Evolutionary conservation across 2,888 invertebrate species (phyloP).

Genomic region (Punctoribates punctum): DNA sequence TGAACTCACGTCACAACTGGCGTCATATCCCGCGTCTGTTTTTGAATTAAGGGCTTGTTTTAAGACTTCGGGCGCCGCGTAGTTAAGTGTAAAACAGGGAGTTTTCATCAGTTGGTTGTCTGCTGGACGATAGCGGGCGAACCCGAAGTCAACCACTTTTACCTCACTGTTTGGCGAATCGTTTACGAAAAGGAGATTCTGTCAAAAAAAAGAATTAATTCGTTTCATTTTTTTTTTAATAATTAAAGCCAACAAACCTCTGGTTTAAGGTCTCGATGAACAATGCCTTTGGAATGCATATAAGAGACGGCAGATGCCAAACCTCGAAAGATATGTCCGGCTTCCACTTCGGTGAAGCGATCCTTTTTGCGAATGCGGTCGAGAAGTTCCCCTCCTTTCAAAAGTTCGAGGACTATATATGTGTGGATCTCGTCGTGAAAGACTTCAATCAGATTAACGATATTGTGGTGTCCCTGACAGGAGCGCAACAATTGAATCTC

Average conservation of each 20-base stretch:
- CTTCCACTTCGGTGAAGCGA: conserved; percentile 70
- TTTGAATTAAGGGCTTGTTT: conserved; percentile 57
- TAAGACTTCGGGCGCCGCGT: conserved; percentile 92
- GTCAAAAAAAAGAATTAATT: conserved; percentile 45
- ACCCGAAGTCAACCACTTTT: conserved; percentile 94
- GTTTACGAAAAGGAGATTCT: conserved; percentile 66
- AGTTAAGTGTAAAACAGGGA: conserved; percentile 89
- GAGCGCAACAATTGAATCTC: conserved; percentile 74
- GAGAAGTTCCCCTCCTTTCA: conserved; percentile 77
- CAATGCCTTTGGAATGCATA: conserved; percentile 77
- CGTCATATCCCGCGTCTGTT: conserved; percentile 68
- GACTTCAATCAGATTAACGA: conserved; percentile 78
- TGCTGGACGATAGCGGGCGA: conserved; percentile 71
- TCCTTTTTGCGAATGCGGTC: conserved; percentile 62
- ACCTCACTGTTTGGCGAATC: conserved; percentile 62
- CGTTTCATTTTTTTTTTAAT: not conserved
- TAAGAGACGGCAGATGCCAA: conserved; percentile 76
- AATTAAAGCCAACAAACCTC: conserved; percentile 61
- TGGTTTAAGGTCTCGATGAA: conserved; percentile 91
- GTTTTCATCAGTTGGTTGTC: conserved; percentile 64
- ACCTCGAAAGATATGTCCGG: conserved; percentile 74
- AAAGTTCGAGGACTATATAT: conserved; percentile 82
- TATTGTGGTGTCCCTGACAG: conserved; percentile 84
- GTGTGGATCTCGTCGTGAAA: conserved; percentile 76
- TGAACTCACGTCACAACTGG: conserved; percentile 70